These are phyloP conservation scores for Cyanistes caeruleus DNA, from an alignment of 2,113 vertebrate genomes.

Conservation along the genomic window DNA sequence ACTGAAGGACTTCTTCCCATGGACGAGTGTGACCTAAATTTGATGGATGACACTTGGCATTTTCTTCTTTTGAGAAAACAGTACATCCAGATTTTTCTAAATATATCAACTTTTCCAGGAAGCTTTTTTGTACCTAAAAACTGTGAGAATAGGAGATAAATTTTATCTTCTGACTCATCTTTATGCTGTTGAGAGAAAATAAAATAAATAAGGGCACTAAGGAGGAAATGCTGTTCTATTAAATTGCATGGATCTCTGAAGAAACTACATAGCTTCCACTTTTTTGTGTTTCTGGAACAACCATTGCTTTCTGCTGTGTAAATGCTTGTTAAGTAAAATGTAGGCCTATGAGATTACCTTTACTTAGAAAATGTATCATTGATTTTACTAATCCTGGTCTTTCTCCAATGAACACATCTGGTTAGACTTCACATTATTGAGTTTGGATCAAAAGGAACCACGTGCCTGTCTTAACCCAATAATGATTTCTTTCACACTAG, in stretches of 20 bases:
- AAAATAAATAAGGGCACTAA: neutral
- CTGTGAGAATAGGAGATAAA: neutral
- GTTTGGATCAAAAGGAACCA: neutral
- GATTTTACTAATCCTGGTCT: neutral
- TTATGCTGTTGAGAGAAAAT: neutral
- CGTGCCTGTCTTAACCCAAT: neutral
- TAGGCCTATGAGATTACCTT: neutral
- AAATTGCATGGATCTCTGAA: neutral
- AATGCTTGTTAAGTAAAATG: neutral
- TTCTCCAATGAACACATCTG: neutral
- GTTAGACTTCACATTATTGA: neutral
- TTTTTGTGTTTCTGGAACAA: neutral
- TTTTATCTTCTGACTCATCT: neutral
- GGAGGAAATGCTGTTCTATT: neutral
- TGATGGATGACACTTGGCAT: neutral
- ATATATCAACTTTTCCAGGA: neutral
- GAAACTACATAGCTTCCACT: neutral
- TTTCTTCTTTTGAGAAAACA: neutral
- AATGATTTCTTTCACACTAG: neutral
- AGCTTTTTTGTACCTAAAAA: neutral
- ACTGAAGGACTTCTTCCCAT: neutral
- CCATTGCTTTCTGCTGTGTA: neutral
- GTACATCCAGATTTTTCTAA: neutral
- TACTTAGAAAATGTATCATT: neutral
- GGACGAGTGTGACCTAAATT: neutral